Evolutionary conservation across 2,113 vertebrate species (phyloP), one percentile per base, ranked within the genome.

Genomic region (Microcebus jonahi): DNA sequence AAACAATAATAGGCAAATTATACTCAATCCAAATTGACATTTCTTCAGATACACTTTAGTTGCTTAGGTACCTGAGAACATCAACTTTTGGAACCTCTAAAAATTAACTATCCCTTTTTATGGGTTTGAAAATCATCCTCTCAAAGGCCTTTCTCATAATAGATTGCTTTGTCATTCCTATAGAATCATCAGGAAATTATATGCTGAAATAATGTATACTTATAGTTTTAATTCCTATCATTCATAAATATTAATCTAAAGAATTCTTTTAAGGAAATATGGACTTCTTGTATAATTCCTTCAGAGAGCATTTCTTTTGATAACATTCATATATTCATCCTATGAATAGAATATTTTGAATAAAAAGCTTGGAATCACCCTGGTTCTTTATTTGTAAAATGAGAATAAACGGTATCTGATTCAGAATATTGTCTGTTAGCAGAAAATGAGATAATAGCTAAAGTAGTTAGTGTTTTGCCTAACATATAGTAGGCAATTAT

Each of bases 1-100:
- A 96, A 86, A 94, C 91, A 97, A 97, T 96, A 90, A 89, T 83
- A 88, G 53, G 36, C 50, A 96, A 96, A 95, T 81, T 91, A 61
- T 31, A 96, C 75, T 97, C 80, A 77, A 81, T 92, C 91, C 70
- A 77, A 93, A 82, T 39, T 93, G 93, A 8, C 86, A 48, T 87
- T 94, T 89, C 90, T 90, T 94, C 63, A 83, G 48, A 57, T 96
- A 68, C 68, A 36, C 13, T 80, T 59, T 70, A 75, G 59, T 61
- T 10, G 1, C 45, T 87, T 61, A 86, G 45, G 70, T 17, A 63
- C 17, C 55, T 39, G 83, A 91, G 61, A 91, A 89, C 57, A 84
- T 80, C 23, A 89, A 55, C 7, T 68, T 59, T 45, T 21, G 11
- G 53, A 95, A 61, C 42, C 42, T 80, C 11, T 75, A 18, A 83